Evolutionary conservation across 2,113 vertebrate genomes (phyloP), one percentile per base, ranked within the genome.

Genomic region (Plecturocebus donacophilus): DNA sequence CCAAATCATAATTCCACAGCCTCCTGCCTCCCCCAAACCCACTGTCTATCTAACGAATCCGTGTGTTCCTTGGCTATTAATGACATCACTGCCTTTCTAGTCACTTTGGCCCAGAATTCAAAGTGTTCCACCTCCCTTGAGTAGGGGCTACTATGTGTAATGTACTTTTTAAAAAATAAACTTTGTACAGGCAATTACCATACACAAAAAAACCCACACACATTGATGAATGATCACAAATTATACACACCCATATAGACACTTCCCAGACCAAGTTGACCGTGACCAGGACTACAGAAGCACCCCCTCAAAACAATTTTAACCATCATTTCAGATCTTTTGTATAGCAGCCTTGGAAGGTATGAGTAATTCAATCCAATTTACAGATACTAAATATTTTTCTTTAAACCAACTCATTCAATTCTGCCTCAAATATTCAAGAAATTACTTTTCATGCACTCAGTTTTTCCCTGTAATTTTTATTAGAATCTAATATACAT

Each of bases 361-460:
- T 42, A 30, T 42, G 68, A 83, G 20, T 27, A 71, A 40, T 77
- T 86, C 40, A 94, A 71, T 73, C 38, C 56, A 80, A 76, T 92
- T 88, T 84, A 93, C 81, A 94, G 40, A 71, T 54, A 80, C 10
- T 27, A 71, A 61, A 40, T 85, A 77, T 94, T 95, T 97, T 94
- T 88, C 88, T 84, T 92, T 88, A 84, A 94, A 58, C 61, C 71
- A 92, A 80, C 38, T 95, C 38, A 93, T 93, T 96, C 91, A 93
- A 92, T 90, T 93, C 70, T 91, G 42, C 4, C 42, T 91, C 47
- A 21, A 75, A 90, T 92, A 87, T 77, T 91, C 70, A 93, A 90
- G 35, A 84, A 96, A 96, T 90, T 61, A 92, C 64, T 84, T 92
- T 93, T 87, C 70, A 73, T 73, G 35, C 38, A 80, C 61, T 79